A percentile compares a stretch with the other conserved stretches of the same genome.
Conservation (phyloP, 1,140 invertebrate species). For the Aphelinus certus region DNA sequence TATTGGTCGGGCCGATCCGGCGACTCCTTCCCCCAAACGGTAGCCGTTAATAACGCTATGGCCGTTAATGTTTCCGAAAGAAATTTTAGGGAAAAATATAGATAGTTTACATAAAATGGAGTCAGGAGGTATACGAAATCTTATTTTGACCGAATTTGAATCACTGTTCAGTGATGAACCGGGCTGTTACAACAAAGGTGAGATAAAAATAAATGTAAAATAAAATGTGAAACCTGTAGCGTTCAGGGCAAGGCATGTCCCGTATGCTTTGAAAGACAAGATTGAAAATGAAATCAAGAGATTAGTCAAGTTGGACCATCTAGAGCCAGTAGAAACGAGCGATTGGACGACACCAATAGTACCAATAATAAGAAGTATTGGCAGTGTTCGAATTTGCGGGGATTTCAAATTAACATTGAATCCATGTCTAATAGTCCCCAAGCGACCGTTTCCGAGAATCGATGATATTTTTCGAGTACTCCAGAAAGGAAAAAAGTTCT, state of each 20-base stretch:
- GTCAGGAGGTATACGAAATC: not conserved
- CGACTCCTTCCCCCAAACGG: too few relatives aligned
- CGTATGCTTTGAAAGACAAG: not conserved
- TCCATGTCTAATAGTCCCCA: not conserved
- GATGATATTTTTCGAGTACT: slow-evolving; percentile 9
- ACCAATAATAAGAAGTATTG: slow-evolving; percentile 3
- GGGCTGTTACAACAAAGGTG: not conserved
- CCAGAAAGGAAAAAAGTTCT: not conserved
- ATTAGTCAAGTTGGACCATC: slow-evolving; percentile 34
- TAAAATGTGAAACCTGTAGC: slow-evolving; percentile 1
- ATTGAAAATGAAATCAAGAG: slow-evolving; percentile 40
- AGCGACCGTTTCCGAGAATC: not conserved
- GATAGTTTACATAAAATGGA: not conserved
- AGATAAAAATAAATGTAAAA: not conserved
- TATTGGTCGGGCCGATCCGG: too few relatives aligned
- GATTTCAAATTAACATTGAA: slow-evolving; percentile 14
- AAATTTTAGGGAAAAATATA: not conserved
- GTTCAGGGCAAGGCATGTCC: too few relatives aligned
- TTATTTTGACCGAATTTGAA: not conserved
- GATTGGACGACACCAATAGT: slow-evolving; percentile 6
- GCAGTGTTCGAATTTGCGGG: not conserved
- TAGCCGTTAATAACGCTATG: not conserved
- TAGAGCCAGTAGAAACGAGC: not conserved
- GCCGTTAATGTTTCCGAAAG: slow-evolving; percentile 11
- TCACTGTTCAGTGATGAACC: not conserved